A percentile compares a stretch with the other conserved stretches of the same genome.
Conservation (phyloP, 37 sponge, comb jelly and placozoan species). For the Axinella damicornis region DNA sequence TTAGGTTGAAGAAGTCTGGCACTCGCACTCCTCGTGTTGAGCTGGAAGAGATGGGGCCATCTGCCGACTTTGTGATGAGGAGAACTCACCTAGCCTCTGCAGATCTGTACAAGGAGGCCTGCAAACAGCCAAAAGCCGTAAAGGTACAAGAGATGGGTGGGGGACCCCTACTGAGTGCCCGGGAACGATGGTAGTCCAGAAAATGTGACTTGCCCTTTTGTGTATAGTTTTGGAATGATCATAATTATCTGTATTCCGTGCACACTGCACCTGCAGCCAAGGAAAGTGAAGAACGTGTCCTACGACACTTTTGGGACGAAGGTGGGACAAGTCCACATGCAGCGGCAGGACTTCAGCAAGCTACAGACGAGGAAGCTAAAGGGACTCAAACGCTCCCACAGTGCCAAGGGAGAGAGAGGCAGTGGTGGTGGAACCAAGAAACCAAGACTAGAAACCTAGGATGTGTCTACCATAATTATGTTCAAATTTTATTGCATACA, state of each 20-base stretch:
- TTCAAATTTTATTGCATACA: too few species aligned
- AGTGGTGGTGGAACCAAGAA: constrained; percentile 1
- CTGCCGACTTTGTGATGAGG: constrained; percentile 77
- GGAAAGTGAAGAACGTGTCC: constrained; percentile 88
- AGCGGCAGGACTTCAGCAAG: constrained; percentile 88
- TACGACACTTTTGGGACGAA: constrained; percentile 90
- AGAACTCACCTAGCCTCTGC: constrained; percentile 74
- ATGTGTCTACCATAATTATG: too few species aligned
- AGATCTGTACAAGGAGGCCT: constrained; percentile 73
- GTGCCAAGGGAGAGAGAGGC: background rate
- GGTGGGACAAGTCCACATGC: constrained; percentile 95
- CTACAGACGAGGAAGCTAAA: constrained; percentile 87
- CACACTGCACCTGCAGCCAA: constrained; percentile 66
- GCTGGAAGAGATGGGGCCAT: constrained; percentile 95
- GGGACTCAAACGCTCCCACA: constrained; percentile 56
- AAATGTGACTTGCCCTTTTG: too few species aligned
- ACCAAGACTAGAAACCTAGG: constrained; percentile 14
- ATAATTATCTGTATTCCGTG: too few species aligned
- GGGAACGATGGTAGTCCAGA: too few species aligned
- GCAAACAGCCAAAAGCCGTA: constrained; percentile 73
- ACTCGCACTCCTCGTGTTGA: constrained; percentile 78
- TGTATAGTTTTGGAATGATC: too few species aligned
- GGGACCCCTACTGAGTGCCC: too few species aligned
- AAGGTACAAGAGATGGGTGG: constrained; percentile 52
- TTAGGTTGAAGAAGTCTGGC: constrained; percentile 91